phyloP scores from a whole-genome alignment of 2,113 vertebrate genomes.

The Ardeotis arabs region DNA sequence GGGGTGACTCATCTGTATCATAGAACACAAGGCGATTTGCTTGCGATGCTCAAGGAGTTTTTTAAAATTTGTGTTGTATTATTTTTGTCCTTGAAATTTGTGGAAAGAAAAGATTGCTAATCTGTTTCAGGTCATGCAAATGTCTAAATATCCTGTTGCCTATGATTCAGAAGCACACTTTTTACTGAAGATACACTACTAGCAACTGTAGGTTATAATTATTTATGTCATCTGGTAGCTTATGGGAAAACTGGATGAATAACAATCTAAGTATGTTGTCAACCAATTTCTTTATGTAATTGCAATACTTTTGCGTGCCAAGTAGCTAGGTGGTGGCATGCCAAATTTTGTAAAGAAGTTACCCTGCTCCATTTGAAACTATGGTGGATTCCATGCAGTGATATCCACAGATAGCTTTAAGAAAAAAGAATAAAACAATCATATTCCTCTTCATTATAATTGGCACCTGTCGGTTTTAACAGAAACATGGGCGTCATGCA shows the following conservation, averaged over 20 bases:
- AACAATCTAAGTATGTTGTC: background rate
- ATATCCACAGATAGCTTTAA: background rate
- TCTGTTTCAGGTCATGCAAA: background rate
- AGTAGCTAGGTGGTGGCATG: background rate
- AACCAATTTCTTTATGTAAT: background rate
- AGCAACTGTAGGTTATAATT: background rate
- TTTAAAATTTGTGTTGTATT: background rate
- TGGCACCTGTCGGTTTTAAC: background rate
- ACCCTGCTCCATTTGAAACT: background rate
- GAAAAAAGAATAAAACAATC: background rate
- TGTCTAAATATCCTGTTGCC: background rate
- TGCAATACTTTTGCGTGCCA: background rate
- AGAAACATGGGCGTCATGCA: background rate
- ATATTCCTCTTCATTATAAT: background rate
- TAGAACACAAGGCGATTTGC: background rate
- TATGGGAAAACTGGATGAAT: background rate
- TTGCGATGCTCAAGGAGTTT: rapidly evolving
- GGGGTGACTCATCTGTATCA: background rate
- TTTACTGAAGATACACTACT: background rate
- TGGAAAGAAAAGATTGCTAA: background rate
- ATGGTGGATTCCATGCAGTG: background rate
- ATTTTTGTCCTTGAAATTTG: background rate
- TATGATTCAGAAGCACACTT: background rate
- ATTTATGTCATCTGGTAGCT: background rate
- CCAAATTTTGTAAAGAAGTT: background rate